These are phyloP conservation scores for Drosophila picticornis DNA, from an alignment of 2,888 invertebrate species.

Conservation along the genomic window DNA sequence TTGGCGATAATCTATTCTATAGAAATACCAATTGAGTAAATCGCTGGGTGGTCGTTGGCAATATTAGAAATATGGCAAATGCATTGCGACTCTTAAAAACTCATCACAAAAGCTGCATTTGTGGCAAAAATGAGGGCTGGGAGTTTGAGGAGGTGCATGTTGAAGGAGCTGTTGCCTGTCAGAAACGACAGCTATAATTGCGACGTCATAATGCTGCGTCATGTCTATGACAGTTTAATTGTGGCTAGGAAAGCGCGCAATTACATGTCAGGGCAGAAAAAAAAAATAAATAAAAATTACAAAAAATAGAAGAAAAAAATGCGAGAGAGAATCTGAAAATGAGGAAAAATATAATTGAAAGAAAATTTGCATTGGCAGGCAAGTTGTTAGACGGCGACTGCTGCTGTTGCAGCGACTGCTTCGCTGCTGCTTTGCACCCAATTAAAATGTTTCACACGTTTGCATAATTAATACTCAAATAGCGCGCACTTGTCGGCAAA, in stretches of 20 bases:
- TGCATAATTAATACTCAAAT: conserved; percentile 85
- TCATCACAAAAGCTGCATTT: conserved; percentile 40
- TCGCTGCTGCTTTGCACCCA: conserved; percentile 76
- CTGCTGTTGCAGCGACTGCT: conserved; percentile 21
- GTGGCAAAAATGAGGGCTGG: background rate
- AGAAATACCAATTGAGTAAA: background rate
- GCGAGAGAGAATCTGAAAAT: conserved; percentile 29
- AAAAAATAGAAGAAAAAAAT: background rate
- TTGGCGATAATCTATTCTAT: background rate
- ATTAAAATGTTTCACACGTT: conserved; percentile 85
- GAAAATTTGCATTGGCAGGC: conserved; percentile 75
- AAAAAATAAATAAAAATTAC: conserved; percentile 16
- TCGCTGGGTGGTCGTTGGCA: conserved; percentile 44
- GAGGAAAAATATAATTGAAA: conserved; percentile 70
- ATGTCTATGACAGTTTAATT: conserved; percentile 81
- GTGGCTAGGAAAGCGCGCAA: conserved; percentile 80
- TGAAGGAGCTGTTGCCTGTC: conserved; percentile 61
- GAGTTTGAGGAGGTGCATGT: background rate
- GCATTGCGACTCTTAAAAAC: conserved; percentile 46
- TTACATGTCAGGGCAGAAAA: conserved; percentile 61
- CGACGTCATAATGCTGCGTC: conserved; percentile 77
- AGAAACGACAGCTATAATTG: conserved; percentile 77
- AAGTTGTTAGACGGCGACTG: conserved; percentile 46
- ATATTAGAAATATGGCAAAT: conserved; percentile 21
- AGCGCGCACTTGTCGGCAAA: conserved; percentile 71